phyloP scores from a whole-genome alignment of 1,140 invertebrate species.

The Orius laevigatus region DNA sequence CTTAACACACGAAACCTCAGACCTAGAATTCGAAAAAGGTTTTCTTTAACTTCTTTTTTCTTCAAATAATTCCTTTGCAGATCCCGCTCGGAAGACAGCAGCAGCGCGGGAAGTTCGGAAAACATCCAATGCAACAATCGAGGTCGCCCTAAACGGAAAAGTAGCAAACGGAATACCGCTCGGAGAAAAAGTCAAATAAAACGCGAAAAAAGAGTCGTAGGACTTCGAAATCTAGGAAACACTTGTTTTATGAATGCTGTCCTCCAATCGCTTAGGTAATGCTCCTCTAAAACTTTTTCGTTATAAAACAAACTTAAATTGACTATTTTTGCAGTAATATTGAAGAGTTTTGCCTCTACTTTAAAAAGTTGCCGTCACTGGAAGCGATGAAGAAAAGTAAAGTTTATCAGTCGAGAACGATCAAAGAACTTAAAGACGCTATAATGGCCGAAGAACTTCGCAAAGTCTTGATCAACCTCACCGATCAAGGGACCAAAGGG shows the following conservation, averaged over 20 bases:
- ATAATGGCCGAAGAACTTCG: slow-evolving; percentile 61
- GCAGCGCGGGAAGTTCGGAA: slow-evolving; percentile 18
- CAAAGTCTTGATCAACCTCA: slow-evolving; percentile 58
- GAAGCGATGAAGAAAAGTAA: slow-evolving; percentile 38
- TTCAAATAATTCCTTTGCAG: slow-evolving; percentile 14
- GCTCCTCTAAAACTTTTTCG: slow-evolving; percentile 12
- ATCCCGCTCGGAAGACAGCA: slow-evolving; percentile 21
- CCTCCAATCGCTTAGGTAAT: slow-evolving; percentile 57
- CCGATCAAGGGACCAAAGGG: slow-evolving; percentile 49
- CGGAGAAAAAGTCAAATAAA: slow-evolving; percentile 23
- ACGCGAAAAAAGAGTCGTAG: slow-evolving; percentile 51
- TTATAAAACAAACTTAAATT: too few relatives aligned
- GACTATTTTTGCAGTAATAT: slow-evolving; percentile 55
- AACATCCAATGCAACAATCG: slow-evolving; percentile 11
- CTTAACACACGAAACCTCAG: slow-evolving; percentile 9
- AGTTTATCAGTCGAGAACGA: slow-evolving; percentile 43
- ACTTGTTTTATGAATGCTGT: slow-evolving; percentile 85
- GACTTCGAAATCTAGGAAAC: slow-evolving; percentile 69
- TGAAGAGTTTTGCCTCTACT: slow-evolving; percentile 66
- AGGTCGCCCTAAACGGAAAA: not conserved
- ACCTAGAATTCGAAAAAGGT: slow-evolving; percentile 15
- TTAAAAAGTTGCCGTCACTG: slow-evolving; percentile 58
- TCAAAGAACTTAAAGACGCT: slow-evolving; percentile 45
- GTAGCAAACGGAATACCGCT: not conserved
- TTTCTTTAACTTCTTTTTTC: slow-evolving; percentile 2